Base-by-base conservation (phyloP, 2,113 vertebrate genomes). In the Pyrgilauda ruficollis region DNA sequence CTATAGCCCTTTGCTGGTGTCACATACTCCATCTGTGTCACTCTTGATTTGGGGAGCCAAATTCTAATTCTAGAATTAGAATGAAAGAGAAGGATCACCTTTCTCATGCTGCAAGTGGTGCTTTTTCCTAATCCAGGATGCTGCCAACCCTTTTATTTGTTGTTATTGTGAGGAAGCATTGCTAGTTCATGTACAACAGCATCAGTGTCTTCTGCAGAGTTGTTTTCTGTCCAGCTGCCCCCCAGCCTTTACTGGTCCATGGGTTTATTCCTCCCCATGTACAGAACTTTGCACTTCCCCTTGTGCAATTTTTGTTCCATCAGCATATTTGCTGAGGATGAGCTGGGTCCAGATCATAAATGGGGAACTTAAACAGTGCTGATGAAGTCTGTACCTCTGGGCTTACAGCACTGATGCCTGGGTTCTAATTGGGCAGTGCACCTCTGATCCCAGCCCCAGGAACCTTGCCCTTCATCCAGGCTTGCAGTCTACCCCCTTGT, bases 371-470 rank as follows among this genome's bases (percentile, higher is more conserved):
- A 33, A 82, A 33, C 55, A 35, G 19, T 50, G 5, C 19, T 37
- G 43, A 14, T 17, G 15, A 55, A 7, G 13, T 47, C 5, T 24
- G 17, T 61, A 3, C 44, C 47, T 20, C 33, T 50, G 41, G 58
- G 20, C 15, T 55, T 41, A 4, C 56, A 44, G 52, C 28, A 18
- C 22, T 53, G 5, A 4, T 44, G 43, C 28, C 28, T 49, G 49
- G 26, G 13, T 18, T 86, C 23, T 43, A 33, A 26, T n/a, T 49
- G 56, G 18, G 2, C 30, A 14, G 5, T 16, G 13, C 37, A 7
- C 10, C 0, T 9, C 28, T 46, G 33, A 46, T 67, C 16, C 35
- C 31, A 69, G 4, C 35, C 15, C 9, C 0, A 2, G 15, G 28
- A 49, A 33, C 47, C 13, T 47, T 8, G 0, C 22, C 17, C 35